Evolutionary conservation across 2,888 invertebrate species (phyloP), one percentile per base, ranked within the genome.

Genomic region (Ariolimax columbianus): DNA sequence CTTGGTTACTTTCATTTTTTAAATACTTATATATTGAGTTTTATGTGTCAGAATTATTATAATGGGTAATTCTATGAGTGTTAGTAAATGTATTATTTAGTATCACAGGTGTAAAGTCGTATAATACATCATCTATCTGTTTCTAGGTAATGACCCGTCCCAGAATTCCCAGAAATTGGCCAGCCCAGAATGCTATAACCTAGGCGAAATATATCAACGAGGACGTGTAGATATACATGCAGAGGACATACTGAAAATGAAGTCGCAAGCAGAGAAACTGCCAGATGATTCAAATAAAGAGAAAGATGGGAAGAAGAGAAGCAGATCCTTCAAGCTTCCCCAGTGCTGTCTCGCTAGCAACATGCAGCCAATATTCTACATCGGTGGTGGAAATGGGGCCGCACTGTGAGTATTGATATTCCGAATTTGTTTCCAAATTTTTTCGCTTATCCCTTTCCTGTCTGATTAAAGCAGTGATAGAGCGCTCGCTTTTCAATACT

Each of bases 341-440:
- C 66, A 86, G 80, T 91, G 90, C 78, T 90, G 90, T 85, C 89
- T 92, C 14, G 89, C 91, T 33, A 86, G 87, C 78, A 92, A 93
- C 89, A 91, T 91, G 91, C 91, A 90, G 70, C 92, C 92, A 1
- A 91, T 92, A n/a, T 93, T 92, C 88, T 92, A 89, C 83, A 90
- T 93, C 19, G 92, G 92, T 6, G 93, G 93, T 19, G 91, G 91
- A 36, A 93, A 93, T 87, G 93, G 93, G 7, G 90, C 89, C 0
- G 84, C 92, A 23, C 84, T 93, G 93, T 93, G 90, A 91, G 93
- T 91, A n/a, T n/a, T n/a, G n/a, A n/a, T n/a, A n/a, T n/a, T n/a
- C n/a, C n/a, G n/a, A n/a, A n/a, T n/a, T n/a, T n/a, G n/a, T n/a
- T n/a, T n/a, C n/a, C n/a, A n/a, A n/a, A n/a, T n/a, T n/a, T n/a